Evolutionary conservation across 1,140 invertebrate species (phyloP).

Genomic region (Brevipalpus yothersi): DNA sequence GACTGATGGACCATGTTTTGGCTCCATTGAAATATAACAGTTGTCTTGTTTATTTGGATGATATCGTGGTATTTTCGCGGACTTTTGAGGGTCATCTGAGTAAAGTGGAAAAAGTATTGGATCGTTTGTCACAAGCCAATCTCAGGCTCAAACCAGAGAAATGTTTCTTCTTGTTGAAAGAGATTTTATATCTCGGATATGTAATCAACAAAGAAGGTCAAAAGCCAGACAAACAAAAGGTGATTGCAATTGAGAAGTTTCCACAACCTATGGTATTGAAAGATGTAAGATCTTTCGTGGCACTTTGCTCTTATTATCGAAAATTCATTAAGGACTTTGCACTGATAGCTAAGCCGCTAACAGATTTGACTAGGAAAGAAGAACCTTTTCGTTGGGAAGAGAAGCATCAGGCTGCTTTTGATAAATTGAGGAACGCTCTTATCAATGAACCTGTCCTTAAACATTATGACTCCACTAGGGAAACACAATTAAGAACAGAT

Average conservation of each 20-base stretch:
- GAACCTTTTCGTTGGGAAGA: background rate
- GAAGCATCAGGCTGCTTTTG: background rate
- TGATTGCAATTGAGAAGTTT: background rate
- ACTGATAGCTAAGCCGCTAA: background rate
- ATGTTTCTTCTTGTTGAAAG: slow-evolving; percentile 5
- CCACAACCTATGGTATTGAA: background rate
- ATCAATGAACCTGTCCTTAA: background rate
- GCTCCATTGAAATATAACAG: slow-evolving; percentile 2
- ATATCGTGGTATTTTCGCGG: slow-evolving; percentile 12
- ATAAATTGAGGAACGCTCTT: background rate
- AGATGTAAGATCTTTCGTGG: background rate
- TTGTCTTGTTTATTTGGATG: slow-evolving; percentile 14
- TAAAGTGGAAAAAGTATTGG: slow-evolving; percentile 13
- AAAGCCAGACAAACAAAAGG: background rate
- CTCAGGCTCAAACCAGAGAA: slow-evolving; percentile 15
- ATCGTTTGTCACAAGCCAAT: slow-evolving; percentile 5
- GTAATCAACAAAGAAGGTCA: slow-evolving; percentile 7
- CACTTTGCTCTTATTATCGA: background rate
- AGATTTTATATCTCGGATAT: slow-evolving; percentile 11
- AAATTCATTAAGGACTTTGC: background rate
- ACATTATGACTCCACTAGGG: no score
- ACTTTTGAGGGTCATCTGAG: slow-evolving; percentile 12
- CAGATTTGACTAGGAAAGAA: background rate
- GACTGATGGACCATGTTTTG: slow-evolving; percentile 13
- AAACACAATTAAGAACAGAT: no score